Evolutionary conservation across 2,888 invertebrate genomes (phyloP), one percentile per base, ranked within the genome.

Genomic region (Platycheirus albimanus): DNA sequence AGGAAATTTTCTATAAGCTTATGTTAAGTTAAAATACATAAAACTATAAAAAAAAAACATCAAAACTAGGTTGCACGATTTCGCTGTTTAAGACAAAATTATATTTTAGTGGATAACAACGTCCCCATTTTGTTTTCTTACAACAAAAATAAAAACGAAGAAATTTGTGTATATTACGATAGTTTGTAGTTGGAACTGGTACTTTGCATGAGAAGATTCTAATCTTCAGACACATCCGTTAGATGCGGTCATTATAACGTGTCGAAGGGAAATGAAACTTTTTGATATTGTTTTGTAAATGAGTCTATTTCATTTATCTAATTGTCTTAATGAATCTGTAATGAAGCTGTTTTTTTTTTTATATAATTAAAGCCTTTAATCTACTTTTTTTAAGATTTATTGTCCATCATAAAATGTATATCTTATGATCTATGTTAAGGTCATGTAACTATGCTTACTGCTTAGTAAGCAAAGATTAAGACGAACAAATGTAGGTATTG

Each of bases 21-120:
- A 33, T 4, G 30, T 33, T 33, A 8, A 33, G 30, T 33, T 33
- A 33, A 33, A 33, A 24, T 24, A n/a, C n/a, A n/a, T 24, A 24
- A 24, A 24, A 24, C 24, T 24, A 17, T 33, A 33, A 6, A 19
- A 17, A 47, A 20, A 47, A 47, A 51, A 36, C 8, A 24, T 43
- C 66, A 79, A 72, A 78, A 72, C 54, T 67, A 77, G 81, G 81
- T 77, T 81, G 66, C 77, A 81, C 81, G 81, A 70, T 81, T 81
- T 33, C n/a, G 61, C 71, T 81, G 61, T 79, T 76, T 28, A 19
- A 43, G 33, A 38, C 15, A 30, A 67, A 33, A 58, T 74, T 69
- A 56, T 63, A 54, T 61, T 69, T 69, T 30, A 13, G n/a, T 71
- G 51, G 66, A 61, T n/a, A n/a, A n/a, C n/a, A n/a, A n/a, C 51